phyloP scores from a whole-genome alignment of 2,888 invertebrate species.

The Cataglyphis cursor region DNA sequence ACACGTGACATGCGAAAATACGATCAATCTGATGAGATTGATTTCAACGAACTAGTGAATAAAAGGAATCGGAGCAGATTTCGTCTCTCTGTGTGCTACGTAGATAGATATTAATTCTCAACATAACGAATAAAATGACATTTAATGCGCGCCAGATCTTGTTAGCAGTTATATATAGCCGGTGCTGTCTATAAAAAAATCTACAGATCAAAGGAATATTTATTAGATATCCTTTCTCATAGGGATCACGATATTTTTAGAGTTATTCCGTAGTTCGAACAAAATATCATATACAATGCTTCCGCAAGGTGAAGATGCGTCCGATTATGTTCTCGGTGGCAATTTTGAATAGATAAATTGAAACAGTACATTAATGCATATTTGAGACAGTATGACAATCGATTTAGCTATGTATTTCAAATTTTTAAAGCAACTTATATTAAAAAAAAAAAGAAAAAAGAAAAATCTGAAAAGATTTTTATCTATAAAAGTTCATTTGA shows the following conservation, averaged over 20 bases:
- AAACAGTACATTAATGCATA: background rate
- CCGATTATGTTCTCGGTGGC: slow-evolving; percentile 41
- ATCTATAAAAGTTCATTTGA: background rate
- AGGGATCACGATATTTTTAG: slow-evolving; percentile 31
- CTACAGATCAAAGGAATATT: slow-evolving; percentile 20
- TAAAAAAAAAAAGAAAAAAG: background rate
- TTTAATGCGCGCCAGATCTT: slow-evolving; percentile 18
- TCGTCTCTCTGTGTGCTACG: slow-evolving; percentile 13
- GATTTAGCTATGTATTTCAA: slow-evolving; percentile 25
- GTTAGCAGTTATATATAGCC: slow-evolving; percentile 14
- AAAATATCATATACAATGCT: slow-evolving; percentile 20
- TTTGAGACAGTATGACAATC: background rate
- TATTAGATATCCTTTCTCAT: slow-evolving; percentile 23
- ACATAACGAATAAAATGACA: slow-evolving; percentile 2
- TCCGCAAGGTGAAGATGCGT: slow-evolving; percentile 5
- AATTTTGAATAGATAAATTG: background rate
- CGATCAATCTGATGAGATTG: slow-evolving; percentile 19
- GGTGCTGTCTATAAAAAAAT: slow-evolving; percentile 6
- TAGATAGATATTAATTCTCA: slow-evolving; percentile 32
- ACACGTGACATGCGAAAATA: background rate
- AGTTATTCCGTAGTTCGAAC: slow-evolving; percentile 14
- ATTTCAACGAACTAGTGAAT: background rate
- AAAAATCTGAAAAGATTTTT: background rate
- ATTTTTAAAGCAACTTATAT: background rate
- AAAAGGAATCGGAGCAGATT: background rate